phyloP scores from a whole-genome alignment of 2,888 invertebrate species.

The Tanypteryx hageni region DNA sequence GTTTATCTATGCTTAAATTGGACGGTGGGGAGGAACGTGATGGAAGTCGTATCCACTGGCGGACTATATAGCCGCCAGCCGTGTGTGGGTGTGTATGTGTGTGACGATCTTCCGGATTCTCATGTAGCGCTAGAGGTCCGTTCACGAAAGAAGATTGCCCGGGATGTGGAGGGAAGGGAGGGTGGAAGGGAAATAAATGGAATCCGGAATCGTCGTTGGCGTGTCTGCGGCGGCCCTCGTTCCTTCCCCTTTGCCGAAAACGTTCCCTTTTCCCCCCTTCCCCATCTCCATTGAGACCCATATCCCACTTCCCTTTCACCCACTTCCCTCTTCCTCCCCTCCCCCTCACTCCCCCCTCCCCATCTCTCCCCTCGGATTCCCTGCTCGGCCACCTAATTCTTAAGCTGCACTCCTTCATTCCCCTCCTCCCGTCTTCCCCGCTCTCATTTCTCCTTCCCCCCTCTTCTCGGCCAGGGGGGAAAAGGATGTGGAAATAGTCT shows the following conservation, averaged over 20 bases:
- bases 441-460: not conserved
- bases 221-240: not conserved
- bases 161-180: too few species aligned
- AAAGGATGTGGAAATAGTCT: slow-evolving; percentile 24
- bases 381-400: not conserved
- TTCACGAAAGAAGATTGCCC: not conserved
- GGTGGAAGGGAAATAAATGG: slow-evolving; percentile 3
- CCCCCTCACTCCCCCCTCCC: not conserved
- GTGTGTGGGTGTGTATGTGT: not conserved
- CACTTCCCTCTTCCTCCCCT: too few species aligned
- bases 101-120: not conserved
- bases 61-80: too few species aligned
- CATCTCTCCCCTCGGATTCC: too few species aligned
- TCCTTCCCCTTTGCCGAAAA: not conserved
- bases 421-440: not conserved
- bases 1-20: too few species aligned
- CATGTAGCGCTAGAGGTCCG: not conserved
- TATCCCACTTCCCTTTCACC: not conserved
- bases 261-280: not conserved
- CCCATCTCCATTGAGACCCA: not conserved
- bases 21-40: too few species aligned
- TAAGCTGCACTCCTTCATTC: not conserved
- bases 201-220: not conserved
- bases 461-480: slow-evolving; percentile 11
- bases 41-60: too few species aligned